phyloP scores from a whole-genome alignment of 2,113 vertebrate species.

The Connochaetes taurinus region DNA sequence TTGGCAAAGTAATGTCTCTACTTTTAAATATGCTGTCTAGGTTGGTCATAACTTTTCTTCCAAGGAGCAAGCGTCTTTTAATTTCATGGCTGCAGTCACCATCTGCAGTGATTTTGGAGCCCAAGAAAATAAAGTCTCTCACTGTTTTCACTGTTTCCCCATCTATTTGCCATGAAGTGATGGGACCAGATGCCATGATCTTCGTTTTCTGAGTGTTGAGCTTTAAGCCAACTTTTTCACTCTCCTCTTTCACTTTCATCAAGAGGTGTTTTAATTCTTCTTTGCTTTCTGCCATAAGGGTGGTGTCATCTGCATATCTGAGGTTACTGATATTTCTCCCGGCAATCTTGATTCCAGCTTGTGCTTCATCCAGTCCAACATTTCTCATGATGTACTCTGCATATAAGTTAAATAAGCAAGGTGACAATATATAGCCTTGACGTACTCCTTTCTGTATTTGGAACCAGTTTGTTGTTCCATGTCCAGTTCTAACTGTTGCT shows the following conservation, averaged over 20 bases:
- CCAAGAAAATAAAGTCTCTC: neutral
- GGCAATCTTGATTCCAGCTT: neutral
- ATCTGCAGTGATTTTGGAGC: neutral
- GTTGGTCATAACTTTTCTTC: neutral
- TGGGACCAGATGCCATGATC: neutral
- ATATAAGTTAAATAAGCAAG: neutral
- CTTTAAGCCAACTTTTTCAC: neutral
- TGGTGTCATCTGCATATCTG: neutral
- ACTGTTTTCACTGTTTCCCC: neutral
- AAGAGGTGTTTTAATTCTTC: neutral
- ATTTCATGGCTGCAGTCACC: neutral
- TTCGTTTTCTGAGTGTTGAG: neutral
- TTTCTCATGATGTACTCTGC: neutral
- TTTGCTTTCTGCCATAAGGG: neutral
- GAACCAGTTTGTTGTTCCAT: neutral
- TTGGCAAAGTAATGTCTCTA: neutral
- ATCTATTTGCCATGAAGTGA: neutral
- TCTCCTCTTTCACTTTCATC: neutral
- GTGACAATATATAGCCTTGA: neutral
- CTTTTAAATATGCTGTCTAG: neutral
- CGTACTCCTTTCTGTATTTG: neutral
- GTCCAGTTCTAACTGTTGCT: neutral
- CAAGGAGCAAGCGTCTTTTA: neutral
- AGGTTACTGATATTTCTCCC: neutral
- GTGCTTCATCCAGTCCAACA: neutral